phyloP scores from a whole-genome alignment of 2,113 vertebrate genomes.

The Gopherus evgoodei region DNA sequence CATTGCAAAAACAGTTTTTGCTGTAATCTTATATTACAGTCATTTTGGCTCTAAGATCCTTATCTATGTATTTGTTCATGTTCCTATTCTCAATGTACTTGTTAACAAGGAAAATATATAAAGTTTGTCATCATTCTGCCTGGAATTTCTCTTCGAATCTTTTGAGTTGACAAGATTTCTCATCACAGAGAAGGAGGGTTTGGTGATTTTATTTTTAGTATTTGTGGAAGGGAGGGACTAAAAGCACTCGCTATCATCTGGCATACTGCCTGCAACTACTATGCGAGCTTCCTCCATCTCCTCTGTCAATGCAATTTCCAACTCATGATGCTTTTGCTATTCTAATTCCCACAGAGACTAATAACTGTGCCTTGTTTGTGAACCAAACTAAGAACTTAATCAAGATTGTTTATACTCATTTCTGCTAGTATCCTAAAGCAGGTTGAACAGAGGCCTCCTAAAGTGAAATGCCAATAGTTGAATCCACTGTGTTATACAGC shows the following conservation, averaged over 20 bases:
- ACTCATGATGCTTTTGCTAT: no score
- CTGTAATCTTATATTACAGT: background rate
- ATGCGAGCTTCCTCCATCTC: no score
- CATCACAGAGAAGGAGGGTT: no score
- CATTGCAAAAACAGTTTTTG: background rate
- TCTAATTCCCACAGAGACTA: no score
- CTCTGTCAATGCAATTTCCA: no score
- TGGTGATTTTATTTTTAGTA: no score
- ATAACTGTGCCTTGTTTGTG: no score
- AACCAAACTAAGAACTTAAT: background rate
- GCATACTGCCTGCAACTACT: no score
- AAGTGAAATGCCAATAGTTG: background rate
- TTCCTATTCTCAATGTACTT: slow-evolving; percentile 32
- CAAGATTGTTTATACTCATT: background rate
- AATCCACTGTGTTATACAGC: background rate
- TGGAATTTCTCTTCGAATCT: background rate
- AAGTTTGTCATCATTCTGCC: slow-evolving; percentile 25
- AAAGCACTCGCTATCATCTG: no score
- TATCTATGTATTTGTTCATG: background rate
- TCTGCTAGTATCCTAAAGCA: background rate
- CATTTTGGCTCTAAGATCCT: no score
- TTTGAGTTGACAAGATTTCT: no score
- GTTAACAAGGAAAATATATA: slow-evolving; percentile 5
- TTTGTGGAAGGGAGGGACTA: no score
- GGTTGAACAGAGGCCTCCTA: background rate